Conservation (phyloP, 2,113 vertebrate species). For the Acrocephalus arundinaceus region DNA sequence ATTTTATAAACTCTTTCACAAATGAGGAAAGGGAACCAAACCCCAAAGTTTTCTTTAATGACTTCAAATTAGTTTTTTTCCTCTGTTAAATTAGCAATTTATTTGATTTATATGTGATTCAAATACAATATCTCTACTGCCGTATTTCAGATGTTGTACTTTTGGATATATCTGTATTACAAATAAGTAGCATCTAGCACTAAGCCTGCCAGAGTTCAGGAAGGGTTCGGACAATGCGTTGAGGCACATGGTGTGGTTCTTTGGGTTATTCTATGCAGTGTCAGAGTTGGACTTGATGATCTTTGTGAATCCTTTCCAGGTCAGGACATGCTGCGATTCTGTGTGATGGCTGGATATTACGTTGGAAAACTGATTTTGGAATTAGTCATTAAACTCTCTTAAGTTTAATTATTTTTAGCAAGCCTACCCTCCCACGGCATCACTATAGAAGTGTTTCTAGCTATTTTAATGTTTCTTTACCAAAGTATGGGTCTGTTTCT, state of each 20-base stretch:
- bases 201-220: not conserved
- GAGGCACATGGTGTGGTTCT: not conserved
- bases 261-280: not conserved
- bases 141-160: not conserved
- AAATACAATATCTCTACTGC: not conserved
- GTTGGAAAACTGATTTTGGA: not conserved
- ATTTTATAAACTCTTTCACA: not conserved
- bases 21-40: not conserved
- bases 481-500: not conserved
- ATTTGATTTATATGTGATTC: not conserved
- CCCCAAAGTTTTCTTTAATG: accelerated
- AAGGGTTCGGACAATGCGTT: not conserved
- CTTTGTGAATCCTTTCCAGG: not conserved
- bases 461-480: not conserved
- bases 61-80: not conserved
- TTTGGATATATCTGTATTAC: not conserved
- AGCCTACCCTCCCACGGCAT: accelerated
- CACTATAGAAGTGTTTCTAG: not conserved
- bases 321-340: not conserved
- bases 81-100: too few relatives aligned
- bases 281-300: not conserved
- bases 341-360: not conserved
- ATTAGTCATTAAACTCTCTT: not conserved
- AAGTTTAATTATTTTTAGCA: not conserved
- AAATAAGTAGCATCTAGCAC: not conserved